Base-by-base conservation (phyloP, 2,888 invertebrate species). In the Lycaena phlaeas region DNA sequence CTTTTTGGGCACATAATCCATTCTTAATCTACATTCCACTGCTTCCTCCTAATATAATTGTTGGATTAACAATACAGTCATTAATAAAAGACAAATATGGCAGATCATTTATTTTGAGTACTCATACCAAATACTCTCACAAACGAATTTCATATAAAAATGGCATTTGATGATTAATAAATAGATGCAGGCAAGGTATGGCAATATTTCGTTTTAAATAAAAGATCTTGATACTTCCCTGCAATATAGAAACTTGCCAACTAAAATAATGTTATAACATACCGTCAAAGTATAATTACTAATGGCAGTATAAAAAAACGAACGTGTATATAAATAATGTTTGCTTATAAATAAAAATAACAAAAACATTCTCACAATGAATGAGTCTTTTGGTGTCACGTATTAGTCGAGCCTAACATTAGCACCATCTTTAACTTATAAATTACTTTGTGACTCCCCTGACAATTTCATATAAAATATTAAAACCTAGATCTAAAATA, bases 91-190 rank as follows among this genome's bases (percentile, higher is more conserved):
- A 78, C 73, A 66, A 79, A 76, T 84, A 84, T 84, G 82, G 84
- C 84, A 84, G 79, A 84, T 81, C 82, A 81, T 81, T 82, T 81
- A 76, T 71, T 76, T 70, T 57, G 81, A 82, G 81, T 82, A 82
- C 73, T 78, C 73, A 58, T 60, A 66, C 53, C 51, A 70, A 76
- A 71, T 82, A 79, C 82, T 75, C 81, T 61, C 66, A 74, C 68
- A 78, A 81, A 79, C 69, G 61, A 79, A 64, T 61, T 56, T 76
- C 57, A 65, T 69, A 71, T 64, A 75, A 71, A 73, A 73, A 72
- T 72, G 66, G 62, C 58, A 56, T 57, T 52, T 48, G 52, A 53
- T 58, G 60, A 73, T 68, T 75, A 76, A 81, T 79, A 81, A 81
- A 82, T 79, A 76, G 73, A 73, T 78, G 81, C 75, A 79, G 82